Evolutionary conservation across 2,113 vertebrate species (phyloP).

Genomic region (Martes martes): DNA sequence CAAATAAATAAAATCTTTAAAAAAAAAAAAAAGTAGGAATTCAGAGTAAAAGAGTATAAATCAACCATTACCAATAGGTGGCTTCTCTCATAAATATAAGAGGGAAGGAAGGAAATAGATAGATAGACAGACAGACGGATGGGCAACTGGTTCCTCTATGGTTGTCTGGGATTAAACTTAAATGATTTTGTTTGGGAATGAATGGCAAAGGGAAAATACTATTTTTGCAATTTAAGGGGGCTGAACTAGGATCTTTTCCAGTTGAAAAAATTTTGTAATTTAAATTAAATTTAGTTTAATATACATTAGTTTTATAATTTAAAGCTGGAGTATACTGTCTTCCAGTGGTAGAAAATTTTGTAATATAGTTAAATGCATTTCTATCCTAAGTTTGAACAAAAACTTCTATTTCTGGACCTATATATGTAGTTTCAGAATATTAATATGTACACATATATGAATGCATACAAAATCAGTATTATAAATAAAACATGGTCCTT

Average conservation of each 20-base stretch:
- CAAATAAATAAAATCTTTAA: no score
- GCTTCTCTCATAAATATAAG: background rate
- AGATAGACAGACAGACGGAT: no score
- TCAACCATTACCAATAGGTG: background rate
- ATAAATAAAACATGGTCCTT: background rate
- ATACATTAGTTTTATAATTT: background rate
- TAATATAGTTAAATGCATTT: background rate
- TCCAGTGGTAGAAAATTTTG: background rate
- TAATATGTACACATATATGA: background rate
- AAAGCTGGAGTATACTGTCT: background rate
- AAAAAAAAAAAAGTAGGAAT: background rate
- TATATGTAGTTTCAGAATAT: background rate
- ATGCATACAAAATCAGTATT: background rate
- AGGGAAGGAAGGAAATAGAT: background rate
- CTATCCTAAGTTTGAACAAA: background rate
- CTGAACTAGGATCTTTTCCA: background rate
- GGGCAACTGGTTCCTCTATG: background rate
- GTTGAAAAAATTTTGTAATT: background rate
- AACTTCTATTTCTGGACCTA: background rate
- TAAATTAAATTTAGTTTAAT: conserved; percentile 21
- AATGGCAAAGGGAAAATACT: background rate
- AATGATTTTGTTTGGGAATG: background rate
- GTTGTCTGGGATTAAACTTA: background rate
- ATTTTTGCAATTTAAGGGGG: background rate
- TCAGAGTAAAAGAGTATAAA: background rate